A percentile compares a stretch with the other conserved stretches of the same genome.
Evolutionary conservation across 2,888 invertebrate species (phyloP).

Genomic region (Drosophila longiperda): DNA sequence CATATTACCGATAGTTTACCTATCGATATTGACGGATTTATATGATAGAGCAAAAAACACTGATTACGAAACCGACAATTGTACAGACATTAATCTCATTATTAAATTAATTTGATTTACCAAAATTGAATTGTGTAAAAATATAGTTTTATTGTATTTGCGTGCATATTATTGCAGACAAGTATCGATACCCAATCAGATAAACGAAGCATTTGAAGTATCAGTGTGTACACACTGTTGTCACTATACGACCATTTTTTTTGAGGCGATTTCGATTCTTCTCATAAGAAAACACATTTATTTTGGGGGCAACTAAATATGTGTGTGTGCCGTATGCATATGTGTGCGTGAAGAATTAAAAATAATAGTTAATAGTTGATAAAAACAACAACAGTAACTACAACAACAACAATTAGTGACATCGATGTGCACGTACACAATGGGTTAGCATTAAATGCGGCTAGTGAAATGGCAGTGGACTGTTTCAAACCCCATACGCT

Average conservation of each 20-base stretch:
- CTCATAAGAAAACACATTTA: conserved; percentile 70
- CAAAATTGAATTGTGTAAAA: not conserved
- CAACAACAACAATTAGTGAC: conserved; percentile 36
- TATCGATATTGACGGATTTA: conserved; percentile 21
- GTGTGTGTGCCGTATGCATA: conserved; percentile 57
- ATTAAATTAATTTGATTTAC: not conserved
- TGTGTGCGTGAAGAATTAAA: conserved; percentile 53
- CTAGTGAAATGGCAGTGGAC: conserved; percentile 46
- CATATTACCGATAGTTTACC: not conserved
- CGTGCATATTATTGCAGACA: not conserved
- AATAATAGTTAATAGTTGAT: conserved; percentile 43
- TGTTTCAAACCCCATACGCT: conserved; percentile 54
- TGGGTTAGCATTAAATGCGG: conserved; percentile 51
- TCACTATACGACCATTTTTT: conserved; percentile 58
- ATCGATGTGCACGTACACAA: conserved; percentile 36
- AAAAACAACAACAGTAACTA: conserved; percentile 36
- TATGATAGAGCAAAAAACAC: not conserved
- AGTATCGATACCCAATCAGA: conserved; percentile 57
- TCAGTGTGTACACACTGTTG: conserved; percentile 64
- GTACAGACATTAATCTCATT: not conserved
- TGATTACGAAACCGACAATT: not conserved
- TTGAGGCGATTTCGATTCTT: conserved; percentile 64
- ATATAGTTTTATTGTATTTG: not conserved
- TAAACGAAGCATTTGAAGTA: conserved; percentile 11
- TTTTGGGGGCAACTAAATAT: conserved; percentile 57